phyloP scores from a whole-genome alignment of 1,140 invertebrate species.

The Ceratosolen fusciceps region DNA sequence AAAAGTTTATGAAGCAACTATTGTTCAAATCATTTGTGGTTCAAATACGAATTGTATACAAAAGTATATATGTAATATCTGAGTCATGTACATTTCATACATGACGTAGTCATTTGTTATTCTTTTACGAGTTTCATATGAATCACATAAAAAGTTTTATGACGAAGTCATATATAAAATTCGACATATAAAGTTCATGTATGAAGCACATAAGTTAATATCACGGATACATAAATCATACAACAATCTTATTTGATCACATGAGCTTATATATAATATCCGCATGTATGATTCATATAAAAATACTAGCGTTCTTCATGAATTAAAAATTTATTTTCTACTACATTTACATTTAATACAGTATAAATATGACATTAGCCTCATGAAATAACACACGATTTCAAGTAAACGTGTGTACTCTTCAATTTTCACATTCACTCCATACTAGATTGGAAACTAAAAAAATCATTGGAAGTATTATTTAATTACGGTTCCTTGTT shows the following conservation, averaged over 20 bases:
- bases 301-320: neutral
- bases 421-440: too few species aligned
- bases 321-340: neutral
- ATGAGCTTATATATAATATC: neutral
- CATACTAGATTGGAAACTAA: too few species aligned
- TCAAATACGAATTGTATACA: neutral
- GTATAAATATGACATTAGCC: neutral
- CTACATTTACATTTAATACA: neutral
- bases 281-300: neutral
- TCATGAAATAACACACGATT: too few species aligned
- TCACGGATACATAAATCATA: neutral
- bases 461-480: too few species aligned
- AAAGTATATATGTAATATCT: neutral
- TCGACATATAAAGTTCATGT: neutral
- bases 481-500: too few species aligned
- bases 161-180: neutral
- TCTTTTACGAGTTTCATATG: neutral
- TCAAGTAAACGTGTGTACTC: too few species aligned
- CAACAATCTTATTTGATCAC: neutral
- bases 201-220: neutral
- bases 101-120: neutral
- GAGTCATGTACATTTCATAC: neutral
- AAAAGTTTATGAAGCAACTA: neutral
- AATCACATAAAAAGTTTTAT: conserved; percentile 6
- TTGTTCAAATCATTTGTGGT: neutral